A percentile compares a stretch with the other conserved stretches of the same genome.
Evolutionary conservation across 2,797 vertebrate species (phyloP).

Genomic region (Phoxinus dragarum): DNA sequence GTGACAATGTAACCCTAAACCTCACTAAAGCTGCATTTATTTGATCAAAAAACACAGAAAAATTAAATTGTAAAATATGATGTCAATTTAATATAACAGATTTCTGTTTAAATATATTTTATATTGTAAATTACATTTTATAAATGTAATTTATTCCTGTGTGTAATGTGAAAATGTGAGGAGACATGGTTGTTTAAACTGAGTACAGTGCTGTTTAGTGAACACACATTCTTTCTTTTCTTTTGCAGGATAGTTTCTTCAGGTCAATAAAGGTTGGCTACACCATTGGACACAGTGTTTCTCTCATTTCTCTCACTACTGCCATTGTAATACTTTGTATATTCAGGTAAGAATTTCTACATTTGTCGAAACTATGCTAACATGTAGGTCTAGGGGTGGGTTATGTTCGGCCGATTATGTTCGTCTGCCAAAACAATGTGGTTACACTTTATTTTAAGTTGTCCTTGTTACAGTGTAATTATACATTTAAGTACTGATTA

Average conservation of each 20-base stretch:
- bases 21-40: neutral
- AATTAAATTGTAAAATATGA: neutral
- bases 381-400: neutral
- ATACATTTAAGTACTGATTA: neutral
- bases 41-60: neutral
- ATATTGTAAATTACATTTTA: too few species aligned
- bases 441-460: neutral
- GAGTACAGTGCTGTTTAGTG: neutral
- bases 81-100: too few species aligned
- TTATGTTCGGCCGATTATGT: neutral
- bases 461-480: neutral
- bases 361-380: neutral
- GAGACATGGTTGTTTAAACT: neutral
- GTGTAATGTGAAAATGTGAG: neutral
- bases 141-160: too few species aligned
- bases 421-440: neutral
- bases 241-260: conserved; percentile 82
- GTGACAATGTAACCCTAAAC: too few species aligned
- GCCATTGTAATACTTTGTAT: conserved; percentile 85
- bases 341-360: conserved; percentile 74
- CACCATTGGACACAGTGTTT: conserved; percentile 92
- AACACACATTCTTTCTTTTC: neutral
- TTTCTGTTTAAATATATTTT: too few species aligned
- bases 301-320: conserved; percentile 86
- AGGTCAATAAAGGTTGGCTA: conserved; percentile 89